phyloP scores from a whole-genome alignment of 2,113 vertebrate genomes.

The Acanthochromis polyacanthus region DNA sequence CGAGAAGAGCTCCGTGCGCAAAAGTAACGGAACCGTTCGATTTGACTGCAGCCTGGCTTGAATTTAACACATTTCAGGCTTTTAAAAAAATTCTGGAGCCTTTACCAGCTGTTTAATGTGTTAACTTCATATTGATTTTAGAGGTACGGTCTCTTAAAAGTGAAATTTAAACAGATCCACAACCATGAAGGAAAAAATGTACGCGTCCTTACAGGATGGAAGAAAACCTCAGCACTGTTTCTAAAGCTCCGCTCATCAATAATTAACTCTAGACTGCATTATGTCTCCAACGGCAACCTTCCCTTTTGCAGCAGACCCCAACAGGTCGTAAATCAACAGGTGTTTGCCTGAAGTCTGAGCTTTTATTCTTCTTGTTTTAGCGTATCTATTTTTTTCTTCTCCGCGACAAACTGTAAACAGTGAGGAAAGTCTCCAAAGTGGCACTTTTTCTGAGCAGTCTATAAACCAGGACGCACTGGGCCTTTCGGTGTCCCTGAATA shows the following conservation, averaged over 20 bases:
- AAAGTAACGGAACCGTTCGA: constrained; percentile 44
- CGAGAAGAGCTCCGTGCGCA: constrained; percentile 75
- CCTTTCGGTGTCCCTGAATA: constrained; percentile 97
- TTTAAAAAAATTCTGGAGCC: not conserved
- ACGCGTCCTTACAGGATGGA: too few relatives aligned
- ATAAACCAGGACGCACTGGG: constrained; percentile 91
- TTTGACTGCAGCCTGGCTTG: not conserved
- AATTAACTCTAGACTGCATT: constrained; percentile 50
- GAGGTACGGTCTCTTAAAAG: not conserved
- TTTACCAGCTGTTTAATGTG: not conserved
- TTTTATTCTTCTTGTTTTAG: not conserved
- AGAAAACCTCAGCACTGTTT: not conserved
- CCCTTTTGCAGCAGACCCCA: constrained; percentile 36
- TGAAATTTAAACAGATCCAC: not conserved
- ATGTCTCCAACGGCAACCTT: constrained; percentile 47
- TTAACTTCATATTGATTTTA: constrained; percentile 1
- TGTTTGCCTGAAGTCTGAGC: constrained; percentile 60
- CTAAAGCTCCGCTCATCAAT: constrained; percentile 24
- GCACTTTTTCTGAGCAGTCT: constrained; percentile 90
- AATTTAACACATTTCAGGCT: constrained; percentile 11
- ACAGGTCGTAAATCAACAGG: constrained; percentile 83
- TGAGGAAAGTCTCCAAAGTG: constrained; percentile 78
- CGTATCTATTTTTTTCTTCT: constrained; percentile 31
- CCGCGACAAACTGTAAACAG: constrained; percentile 64
- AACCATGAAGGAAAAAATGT: not conserved